phyloP scores from a whole-genome alignment of 1,140 invertebrate genomes.

The Epicauta chinensis region DNA sequence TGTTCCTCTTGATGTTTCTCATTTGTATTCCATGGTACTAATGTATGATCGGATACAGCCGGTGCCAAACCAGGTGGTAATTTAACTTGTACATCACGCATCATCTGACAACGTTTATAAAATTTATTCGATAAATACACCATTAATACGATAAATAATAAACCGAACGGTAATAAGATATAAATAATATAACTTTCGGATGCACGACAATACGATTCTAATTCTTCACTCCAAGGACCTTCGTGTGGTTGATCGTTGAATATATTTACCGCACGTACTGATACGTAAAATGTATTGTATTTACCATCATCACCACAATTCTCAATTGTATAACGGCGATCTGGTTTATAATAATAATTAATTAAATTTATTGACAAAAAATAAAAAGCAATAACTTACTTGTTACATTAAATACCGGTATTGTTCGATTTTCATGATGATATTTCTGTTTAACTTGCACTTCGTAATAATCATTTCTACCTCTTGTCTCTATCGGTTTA shows the following conservation, averaged over 20 bases:
- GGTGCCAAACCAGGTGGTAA: slow-evolving; percentile 49
- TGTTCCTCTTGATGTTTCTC: slow-evolving; percentile 20
- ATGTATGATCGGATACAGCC: slow-evolving; percentile 14
- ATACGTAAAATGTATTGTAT: slow-evolving; percentile 36
- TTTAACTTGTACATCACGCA: slow-evolving; percentile 51
- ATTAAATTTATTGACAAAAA: not conserved
- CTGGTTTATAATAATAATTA: slow-evolving; percentile 29
- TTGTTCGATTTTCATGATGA: slow-evolving; percentile 29
- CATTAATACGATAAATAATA: not conserved
- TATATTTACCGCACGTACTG: slow-evolving; percentile 34
- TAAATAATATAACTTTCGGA: slow-evolving; percentile 37
- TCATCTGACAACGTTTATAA: slow-evolving; percentile 46
- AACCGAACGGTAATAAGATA: slow-evolving; percentile 26
- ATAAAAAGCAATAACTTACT: slow-evolving; percentile 18
- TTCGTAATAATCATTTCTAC: slow-evolving; percentile 55
- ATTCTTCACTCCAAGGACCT: slow-evolving; percentile 46
- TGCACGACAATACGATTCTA: slow-evolving; percentile 20
- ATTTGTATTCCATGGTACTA: slow-evolving; percentile 15
- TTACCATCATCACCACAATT: slow-evolving; percentile 42
- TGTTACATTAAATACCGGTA: slow-evolving; percentile 40
- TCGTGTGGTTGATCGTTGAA: slow-evolving; percentile 27
- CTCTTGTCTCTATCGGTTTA: slow-evolving; percentile 54
- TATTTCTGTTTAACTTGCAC: slow-evolving; percentile 44
- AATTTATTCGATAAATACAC: slow-evolving; percentile 33
- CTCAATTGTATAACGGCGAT: slow-evolving; percentile 33